Percentiles rank a stretch among this genome's conserved stretches.
phyloP scores from a whole-genome alignment of 2,797 vertebrate species.

The Squalus acanthias region DNA sequence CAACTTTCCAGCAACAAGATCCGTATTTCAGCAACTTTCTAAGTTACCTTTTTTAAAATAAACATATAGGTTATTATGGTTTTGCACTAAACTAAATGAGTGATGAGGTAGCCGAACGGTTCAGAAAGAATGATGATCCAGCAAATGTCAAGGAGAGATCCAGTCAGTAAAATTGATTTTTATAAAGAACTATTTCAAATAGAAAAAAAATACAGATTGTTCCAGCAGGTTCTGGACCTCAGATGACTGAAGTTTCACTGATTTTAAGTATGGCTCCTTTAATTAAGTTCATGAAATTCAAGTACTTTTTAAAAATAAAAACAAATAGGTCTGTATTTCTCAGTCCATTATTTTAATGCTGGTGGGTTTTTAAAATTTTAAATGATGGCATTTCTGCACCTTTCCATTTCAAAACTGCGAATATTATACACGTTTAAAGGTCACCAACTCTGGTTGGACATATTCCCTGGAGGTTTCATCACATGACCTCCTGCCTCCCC shows the following conservation, averaged over 20 bases:
- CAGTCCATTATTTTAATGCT: neutral
- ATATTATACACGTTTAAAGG: neutral
- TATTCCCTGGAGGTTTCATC: neutral
- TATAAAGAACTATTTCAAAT: neutral
- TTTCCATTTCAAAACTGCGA: neutral
- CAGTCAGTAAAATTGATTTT: neutral
- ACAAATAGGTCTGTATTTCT: neutral
- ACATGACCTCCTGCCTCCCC: neutral
- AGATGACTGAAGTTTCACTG: neutral
- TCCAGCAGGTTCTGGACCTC: neutral
- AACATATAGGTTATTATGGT: neutral
- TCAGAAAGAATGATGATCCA: slow-evolving; percentile 10
- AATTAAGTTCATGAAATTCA: neutral
- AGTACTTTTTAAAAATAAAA: neutral
- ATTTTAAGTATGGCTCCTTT: neutral
- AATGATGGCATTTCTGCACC: neutral
- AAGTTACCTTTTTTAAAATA: neutral
- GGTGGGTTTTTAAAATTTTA: neutral
- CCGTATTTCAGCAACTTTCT: too few relatives aligned
- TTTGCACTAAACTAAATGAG: neutral
- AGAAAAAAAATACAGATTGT: neutral
- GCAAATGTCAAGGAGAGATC: neutral
- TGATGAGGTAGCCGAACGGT: neutral
- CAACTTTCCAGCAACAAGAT: neutral
- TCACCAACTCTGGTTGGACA: neutral